Evolutionary conservation across 2,888 invertebrate genomes (phyloP).

Genomic region (Idaea straminata): DNA sequence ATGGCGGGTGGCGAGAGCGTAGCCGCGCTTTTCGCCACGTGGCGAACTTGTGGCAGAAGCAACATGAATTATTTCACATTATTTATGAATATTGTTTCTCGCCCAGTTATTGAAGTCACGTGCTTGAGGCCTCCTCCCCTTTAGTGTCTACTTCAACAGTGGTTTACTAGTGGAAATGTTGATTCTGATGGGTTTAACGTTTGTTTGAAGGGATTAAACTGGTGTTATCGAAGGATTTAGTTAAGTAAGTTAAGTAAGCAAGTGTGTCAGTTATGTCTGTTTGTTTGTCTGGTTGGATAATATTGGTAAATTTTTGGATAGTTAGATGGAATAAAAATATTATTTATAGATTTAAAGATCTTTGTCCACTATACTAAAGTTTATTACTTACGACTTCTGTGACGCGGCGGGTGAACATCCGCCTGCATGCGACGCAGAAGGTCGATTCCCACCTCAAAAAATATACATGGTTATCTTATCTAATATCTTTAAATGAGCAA

Average conservation of each 20-base stretch:
- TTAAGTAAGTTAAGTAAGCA: neutral
- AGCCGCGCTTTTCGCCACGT: constrained; percentile 31
- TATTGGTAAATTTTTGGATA: neutral
- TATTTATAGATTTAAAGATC: too few species aligned
- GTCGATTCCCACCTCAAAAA: too few species aligned
- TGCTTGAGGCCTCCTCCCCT: constrained; percentile 36
- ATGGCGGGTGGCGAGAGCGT: constrained; percentile 52
- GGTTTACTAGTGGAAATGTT: constrained; percentile 2
- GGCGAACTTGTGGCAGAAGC: constrained; percentile 30
- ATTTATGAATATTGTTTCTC: constrained; percentile 76
- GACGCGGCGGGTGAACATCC: too few species aligned
- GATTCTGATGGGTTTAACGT: neutral
- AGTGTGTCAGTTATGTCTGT: neutral
- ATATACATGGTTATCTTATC: too few species aligned
- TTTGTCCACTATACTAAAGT: too few species aligned
- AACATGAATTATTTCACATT: constrained; percentile 42
- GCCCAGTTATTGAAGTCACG: constrained; percentile 56
- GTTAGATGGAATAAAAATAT: too few species aligned
- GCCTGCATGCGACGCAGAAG: too few species aligned
- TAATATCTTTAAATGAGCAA: too few species aligned
- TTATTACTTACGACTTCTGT: too few species aligned
- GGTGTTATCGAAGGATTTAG: constrained; percentile 2
- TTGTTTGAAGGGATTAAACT: constrained; percentile 2
- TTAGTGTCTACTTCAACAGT: constrained; percentile 16
- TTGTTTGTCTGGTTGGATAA: neutral